Evolutionary conservation across 2,113 vertebrate genomes (phyloP), one percentile per base, ranked within the genome.

Genomic region (Cebus imitator): DNA sequence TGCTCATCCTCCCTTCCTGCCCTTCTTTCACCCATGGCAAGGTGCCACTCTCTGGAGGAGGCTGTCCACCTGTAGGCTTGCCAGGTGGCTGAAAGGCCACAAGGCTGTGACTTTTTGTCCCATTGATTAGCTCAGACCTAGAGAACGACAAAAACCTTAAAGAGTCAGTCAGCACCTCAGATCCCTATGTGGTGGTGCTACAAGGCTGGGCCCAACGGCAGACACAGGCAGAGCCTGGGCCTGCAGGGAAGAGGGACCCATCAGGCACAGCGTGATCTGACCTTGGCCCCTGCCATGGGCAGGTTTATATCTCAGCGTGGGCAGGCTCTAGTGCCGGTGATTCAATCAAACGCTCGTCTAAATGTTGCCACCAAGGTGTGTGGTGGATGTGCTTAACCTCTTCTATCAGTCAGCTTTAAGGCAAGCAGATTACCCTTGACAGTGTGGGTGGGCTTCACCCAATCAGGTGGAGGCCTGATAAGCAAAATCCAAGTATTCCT

Each of bases 61-160:
- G 27, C 8, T 0, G 3, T n/a, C 64, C 48, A 61, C 3, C 0
- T 12, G 35, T 20, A 11, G 3, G 30, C 7, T 10, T 75, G 75
- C 30, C 66, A 10, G n/a, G 40, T 37, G 30, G 73, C 18, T 45
- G 66, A 52, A 82, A 87, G 14, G 75, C 75, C 52, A 32, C 23
- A 16, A 8, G 2, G 61, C 16, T 48, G 13, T 11, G 75, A 57
- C 45, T n/a, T 82, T 27, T 40, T 17, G 27, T 48, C 70, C 30
- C 57, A 61, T 0, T 11, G 57, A 48, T 27, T 35, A 58, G 70
- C n/a, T 50, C 43, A 11, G 40, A 9, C 20, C 20, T n/a, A 84
- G 27, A 68, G 40, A 48, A 76, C 23, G 57, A 79, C 23, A 48
- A 8, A 23, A n/a, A 80, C 11, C 17, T 45, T 18, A 6, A 2